These are phyloP conservation scores for Mormyrops attenuatus DNA, from an alignment of 2,797 vertebrate genomes.

Conservation along the genomic window DNA sequence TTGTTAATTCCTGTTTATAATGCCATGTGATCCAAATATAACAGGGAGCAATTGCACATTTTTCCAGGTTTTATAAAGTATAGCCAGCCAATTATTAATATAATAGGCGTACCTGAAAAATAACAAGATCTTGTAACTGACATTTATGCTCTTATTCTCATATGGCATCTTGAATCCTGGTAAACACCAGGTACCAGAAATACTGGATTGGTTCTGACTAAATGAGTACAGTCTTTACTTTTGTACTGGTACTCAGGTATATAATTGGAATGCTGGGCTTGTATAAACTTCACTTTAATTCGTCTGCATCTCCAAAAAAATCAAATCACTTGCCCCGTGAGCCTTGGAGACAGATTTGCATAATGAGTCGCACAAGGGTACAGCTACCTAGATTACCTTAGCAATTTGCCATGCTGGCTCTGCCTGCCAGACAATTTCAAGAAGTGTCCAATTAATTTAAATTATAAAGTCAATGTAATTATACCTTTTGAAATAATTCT, in stretches of 20 bases:
- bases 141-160: not conserved
- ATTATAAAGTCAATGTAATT: constrained; percentile 52
- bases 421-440: constrained; percentile 45
- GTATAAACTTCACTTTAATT: constrained; percentile 51
- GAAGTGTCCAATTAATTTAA: constrained; percentile 50
- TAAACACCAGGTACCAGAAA: not conserved
- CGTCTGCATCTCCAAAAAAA: constrained; percentile 47
- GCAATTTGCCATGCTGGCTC: constrained; percentile 46
- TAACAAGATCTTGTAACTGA: not conserved
- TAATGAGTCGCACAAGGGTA: constrained; percentile 47
- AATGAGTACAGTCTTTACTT: not conserved
- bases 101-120: not conserved
- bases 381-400: constrained; percentile 50
- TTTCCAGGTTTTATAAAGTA: not conserved
- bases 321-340: constrained; percentile 51
- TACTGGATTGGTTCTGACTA: not conserved
- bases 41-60: not conserved
- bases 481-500: constrained; percentile 35
- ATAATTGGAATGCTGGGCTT: constrained; percentile 38
- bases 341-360: constrained; percentile 44
- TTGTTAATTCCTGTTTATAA: not conserved
- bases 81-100: not conserved
- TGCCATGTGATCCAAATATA: not conserved
- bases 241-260: constrained; percentile 24
- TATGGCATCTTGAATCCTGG: not conserved